Conservation (phyloP, 2,888 invertebrate species). For the Eupithecia inturbata region DNA sequence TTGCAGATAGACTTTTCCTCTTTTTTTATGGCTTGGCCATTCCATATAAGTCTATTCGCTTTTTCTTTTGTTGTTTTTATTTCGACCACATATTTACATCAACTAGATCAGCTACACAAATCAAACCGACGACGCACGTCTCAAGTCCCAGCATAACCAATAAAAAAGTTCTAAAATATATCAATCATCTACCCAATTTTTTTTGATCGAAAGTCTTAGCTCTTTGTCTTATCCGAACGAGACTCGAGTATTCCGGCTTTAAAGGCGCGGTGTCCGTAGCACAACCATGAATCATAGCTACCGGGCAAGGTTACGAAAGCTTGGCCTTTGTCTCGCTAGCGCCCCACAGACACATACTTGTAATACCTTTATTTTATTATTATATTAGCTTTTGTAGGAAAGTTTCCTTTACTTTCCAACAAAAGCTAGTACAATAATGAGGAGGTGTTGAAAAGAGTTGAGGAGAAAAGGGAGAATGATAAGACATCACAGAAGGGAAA, state of each 20-base stretch:
- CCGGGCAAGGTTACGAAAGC: slow-evolving; percentile 66
- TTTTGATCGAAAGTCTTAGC: background rate
- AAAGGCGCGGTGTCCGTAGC: slow-evolving; percentile 27
- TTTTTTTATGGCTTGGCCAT: background rate
- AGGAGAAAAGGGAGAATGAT: no score
- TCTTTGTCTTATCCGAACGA: slow-evolving; percentile 7
- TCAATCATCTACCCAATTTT: background rate
- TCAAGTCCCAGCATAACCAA: background rate
- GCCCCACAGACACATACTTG: slow-evolving; percentile 48
- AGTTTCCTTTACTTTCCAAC: no score
- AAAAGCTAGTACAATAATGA: no score
- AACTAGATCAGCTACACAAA: background rate
- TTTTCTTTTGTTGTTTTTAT: background rate
- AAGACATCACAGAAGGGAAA: no score
- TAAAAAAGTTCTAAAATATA: background rate
- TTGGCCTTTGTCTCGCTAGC: slow-evolving; percentile 60
- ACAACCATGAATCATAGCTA: slow-evolving; percentile 53
- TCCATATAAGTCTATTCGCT: background rate
- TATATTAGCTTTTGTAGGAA: no score
- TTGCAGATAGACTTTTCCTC: background rate
- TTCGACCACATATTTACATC: background rate
- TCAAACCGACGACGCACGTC: background rate
- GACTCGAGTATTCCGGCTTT: slow-evolving; percentile 16
- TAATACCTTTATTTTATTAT: slow-evolving; percentile 37
- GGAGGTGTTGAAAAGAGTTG: no score